Evolutionary conservation across 1,140 invertebrate species (phyloP).

Genomic region (Nomia melanderi): DNA sequence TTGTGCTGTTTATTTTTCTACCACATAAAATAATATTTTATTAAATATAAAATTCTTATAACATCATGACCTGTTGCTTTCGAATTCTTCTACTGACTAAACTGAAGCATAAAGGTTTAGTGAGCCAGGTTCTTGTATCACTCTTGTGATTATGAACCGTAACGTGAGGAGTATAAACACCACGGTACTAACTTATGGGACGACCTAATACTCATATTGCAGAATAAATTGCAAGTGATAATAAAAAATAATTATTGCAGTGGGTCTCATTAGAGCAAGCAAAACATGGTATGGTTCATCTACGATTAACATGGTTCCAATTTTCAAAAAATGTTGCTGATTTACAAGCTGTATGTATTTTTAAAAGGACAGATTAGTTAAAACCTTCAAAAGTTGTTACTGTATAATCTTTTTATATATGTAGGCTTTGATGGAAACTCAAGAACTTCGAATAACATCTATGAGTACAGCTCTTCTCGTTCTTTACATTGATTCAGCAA

Average conservation of each 20-base stretch:
- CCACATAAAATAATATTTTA: no score
- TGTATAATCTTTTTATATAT: conserved; percentile 7
- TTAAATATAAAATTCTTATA: no score
- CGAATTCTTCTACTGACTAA: no score
- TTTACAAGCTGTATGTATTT: conserved; percentile 86
- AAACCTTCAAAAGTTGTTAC: conserved; percentile 44
- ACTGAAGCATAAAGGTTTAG: no score
- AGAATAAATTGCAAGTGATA: neutral
- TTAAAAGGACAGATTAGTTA: conserved; percentile 11
- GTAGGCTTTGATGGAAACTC: conserved; percentile 88
- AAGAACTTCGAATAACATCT: conserved; percentile 87
- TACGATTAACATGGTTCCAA: conserved; percentile 93
- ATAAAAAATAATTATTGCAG: conserved; percentile 80
- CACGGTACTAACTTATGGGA: no score
- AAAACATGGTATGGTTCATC: conserved; percentile 94
- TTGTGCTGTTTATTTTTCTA: no score
- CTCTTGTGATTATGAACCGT: no score
- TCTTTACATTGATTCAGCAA: conserved; percentile 94
- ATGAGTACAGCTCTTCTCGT: conserved; percentile 90
- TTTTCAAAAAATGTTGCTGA: conserved; percentile 87
- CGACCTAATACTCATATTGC: no score
- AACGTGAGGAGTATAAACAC: no score
- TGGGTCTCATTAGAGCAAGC: conserved; percentile 97
- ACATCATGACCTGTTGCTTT: no score
- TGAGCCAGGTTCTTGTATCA: no score